Base-by-base conservation (phyloP, 2,888 invertebrate genomes). In the Caenorhabditis imperialis region DNA sequence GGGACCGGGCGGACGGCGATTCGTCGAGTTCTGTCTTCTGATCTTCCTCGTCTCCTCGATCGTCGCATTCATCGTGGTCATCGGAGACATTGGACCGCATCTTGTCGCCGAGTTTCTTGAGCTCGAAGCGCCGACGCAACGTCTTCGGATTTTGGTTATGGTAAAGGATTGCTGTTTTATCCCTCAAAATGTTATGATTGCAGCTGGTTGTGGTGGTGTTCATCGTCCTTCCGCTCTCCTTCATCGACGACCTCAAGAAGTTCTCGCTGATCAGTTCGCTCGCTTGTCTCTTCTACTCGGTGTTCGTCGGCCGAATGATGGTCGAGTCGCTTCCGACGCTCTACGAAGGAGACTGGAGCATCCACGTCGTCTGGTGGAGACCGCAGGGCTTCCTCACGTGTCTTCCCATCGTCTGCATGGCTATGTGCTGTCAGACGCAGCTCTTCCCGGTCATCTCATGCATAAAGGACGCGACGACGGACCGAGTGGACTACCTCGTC, bases 361-460 rank as follows among this genome's bases (percentile, higher is more conserved):
- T 81, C 22, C 76, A 81, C 50, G 82, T 85, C 8, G 67, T 79
- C 30, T 81, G 82, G 82, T 84, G 84, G 81, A 57, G 81, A 37
- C 70, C 80, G 0, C 77, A 81, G 50, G 83, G 83, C 16, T 75
- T 83, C 44, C 61, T 83, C 22, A 72, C 79, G 14, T 81, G 80
- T 57, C 91, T 97, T 78, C 98, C 98, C 0, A 97, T 98, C 83
- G 95, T 97, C 89, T 93, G 95, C 12, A 94, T 97, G 93, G 96
- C 97, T 0, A 91, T 97, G 60, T 95, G 95, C 78, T 98, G 98
- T 90, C 98, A 98, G 90, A 95, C 96, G 92, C 94, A 89, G 91
- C 92, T 90, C 33, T 81, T 83, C 71, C 95, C 96, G 89, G 93
- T 98, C 80, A 95, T 95, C 88, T 95, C 95, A 84, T 93, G 93